A percentile compares a stretch with the other conserved stretches of the same genome.
These are phyloP conservation scores for Bovichtus variegatus DNA, from an alignment of 2,797 vertebrate genomes.

Conservation along the genomic window DNA sequence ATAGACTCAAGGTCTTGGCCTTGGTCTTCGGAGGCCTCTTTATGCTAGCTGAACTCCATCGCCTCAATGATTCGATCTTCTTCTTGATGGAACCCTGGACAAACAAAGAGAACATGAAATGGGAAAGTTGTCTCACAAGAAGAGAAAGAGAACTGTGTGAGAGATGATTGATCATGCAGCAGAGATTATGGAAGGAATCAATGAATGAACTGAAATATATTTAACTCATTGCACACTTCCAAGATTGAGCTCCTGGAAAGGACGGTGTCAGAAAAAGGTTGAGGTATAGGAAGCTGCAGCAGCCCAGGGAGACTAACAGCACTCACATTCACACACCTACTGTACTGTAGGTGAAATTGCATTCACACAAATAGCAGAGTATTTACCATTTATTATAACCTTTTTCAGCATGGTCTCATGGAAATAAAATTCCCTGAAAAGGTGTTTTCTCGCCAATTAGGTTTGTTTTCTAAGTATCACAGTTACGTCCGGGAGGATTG, in stretches of 20 bases:
- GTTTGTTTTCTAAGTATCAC: too few species aligned
- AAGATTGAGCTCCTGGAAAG: not conserved
- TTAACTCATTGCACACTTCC: not conserved
- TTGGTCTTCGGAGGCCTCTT: conserved; percentile 81
- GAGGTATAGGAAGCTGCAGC: not conserved
- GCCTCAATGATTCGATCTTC: conserved; percentile 84
- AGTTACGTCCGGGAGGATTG: too few species aligned
- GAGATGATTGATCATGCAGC: not conserved
- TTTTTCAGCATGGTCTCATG: not conserved
- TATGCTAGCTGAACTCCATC: conserved; percentile 85
- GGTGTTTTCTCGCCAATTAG: too few species aligned
- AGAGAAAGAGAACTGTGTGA: not conserved
- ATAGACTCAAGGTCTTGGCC: conserved; percentile 81
- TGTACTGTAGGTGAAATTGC: too few species aligned
- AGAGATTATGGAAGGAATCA: not conserved
- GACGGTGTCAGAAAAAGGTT: not conserved
- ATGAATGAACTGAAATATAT: not conserved
- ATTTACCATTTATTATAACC: not conserved
- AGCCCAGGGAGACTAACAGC: not conserved
- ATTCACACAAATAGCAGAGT: not conserved
- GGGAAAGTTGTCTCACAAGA: not conserved
- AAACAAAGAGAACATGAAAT: not conserved
- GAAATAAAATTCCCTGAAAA: too few species aligned
- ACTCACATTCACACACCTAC: not conserved
- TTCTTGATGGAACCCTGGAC: conserved; percentile 86